Evolutionary conservation across 2,888 invertebrate species (phyloP).

Genomic region (Pimpla rufipes): DNA sequence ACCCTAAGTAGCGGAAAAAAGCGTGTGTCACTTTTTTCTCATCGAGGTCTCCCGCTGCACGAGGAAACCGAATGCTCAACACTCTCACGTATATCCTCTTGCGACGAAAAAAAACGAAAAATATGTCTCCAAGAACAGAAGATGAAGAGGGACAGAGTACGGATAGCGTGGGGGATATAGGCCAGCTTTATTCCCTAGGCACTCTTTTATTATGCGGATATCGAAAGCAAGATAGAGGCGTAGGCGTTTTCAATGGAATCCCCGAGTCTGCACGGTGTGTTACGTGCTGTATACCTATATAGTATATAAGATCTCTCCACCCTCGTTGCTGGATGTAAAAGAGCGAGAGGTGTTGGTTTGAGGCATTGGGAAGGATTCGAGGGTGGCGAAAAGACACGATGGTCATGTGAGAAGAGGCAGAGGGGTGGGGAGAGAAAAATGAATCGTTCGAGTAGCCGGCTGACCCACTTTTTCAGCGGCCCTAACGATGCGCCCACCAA

Average conservation of each 20-base stretch:
- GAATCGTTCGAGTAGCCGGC: constrained; percentile 60
- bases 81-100: constrained; percentile 27
- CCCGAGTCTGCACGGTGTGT: constrained; percentile 38
- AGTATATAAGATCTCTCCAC: constrained; percentile 29
- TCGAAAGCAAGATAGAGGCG: constrained; percentile 55
- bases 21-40: not conserved
- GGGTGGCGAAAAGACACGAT: constrained; percentile 38
- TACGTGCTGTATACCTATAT: not conserved
- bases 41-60: not conserved
- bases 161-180: constrained; percentile 2
- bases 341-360: constrained; percentile 17
- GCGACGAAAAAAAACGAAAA: constrained; percentile 32
- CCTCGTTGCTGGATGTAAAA: constrained; percentile 9
- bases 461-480: constrained; percentile 60
- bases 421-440: constrained; percentile 45
- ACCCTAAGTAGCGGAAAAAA: constrained; percentile 4
- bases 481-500: constrained; percentile 16
- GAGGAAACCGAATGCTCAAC: not conserved
- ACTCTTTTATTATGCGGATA: constrained; percentile 65
- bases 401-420: constrained; percentile 30
- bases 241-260: constrained; percentile 62
- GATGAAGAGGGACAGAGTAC: constrained; percentile 10
- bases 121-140: constrained; percentile 21
- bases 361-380: constrained; percentile 44
- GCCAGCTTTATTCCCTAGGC: constrained; percentile 54